A percentile compares a stretch with the other conserved stretches of the same genome.
phyloP scores from a whole-genome alignment of 2,797 vertebrate genomes.

The Echiichthys vipera region DNA sequence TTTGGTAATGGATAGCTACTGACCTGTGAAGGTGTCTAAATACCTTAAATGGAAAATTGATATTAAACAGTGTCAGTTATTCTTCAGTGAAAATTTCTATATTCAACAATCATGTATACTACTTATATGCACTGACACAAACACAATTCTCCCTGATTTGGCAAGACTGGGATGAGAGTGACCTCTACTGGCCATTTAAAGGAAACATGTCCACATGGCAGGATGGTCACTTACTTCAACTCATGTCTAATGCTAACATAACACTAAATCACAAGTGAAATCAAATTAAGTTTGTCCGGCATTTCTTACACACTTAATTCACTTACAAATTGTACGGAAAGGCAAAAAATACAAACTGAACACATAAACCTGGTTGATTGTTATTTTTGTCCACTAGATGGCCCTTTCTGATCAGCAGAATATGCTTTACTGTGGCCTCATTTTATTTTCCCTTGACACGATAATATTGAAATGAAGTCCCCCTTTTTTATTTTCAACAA shows the following conservation, averaged over 20 bases:
- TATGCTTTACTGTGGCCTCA: not conserved
- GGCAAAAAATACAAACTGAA: not conserved
- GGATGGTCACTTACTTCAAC: not conserved
- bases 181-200: slow-evolving; percentile 59
- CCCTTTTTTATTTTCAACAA: not conserved
- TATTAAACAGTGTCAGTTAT: not conserved
- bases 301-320: too few relatives aligned
- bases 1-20: not conserved
- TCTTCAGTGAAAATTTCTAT: not conserved
- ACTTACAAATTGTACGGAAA: not conserved
- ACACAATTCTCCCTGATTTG: slow-evolving; percentile 3
- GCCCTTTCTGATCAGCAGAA: slow-evolving; percentile 38
- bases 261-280: not conserved
- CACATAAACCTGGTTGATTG: not conserved
- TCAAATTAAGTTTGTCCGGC: not conserved
- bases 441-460: not conserved
- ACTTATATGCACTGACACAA: not conserved
- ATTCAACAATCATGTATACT: not conserved
- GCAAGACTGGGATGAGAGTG: slow-evolving; percentile 36
- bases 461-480: not conserved
- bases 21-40: not conserved
- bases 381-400: slow-evolving; percentile 54
- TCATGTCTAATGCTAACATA: not conserved
- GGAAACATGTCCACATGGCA: slow-evolving; percentile 5
- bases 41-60: not conserved